Evolutionary conservation across 2,797 vertebrate genomes (phyloP), one percentile per base, ranked within the genome.

Genomic region (Gorsachius magnificus): DNA sequence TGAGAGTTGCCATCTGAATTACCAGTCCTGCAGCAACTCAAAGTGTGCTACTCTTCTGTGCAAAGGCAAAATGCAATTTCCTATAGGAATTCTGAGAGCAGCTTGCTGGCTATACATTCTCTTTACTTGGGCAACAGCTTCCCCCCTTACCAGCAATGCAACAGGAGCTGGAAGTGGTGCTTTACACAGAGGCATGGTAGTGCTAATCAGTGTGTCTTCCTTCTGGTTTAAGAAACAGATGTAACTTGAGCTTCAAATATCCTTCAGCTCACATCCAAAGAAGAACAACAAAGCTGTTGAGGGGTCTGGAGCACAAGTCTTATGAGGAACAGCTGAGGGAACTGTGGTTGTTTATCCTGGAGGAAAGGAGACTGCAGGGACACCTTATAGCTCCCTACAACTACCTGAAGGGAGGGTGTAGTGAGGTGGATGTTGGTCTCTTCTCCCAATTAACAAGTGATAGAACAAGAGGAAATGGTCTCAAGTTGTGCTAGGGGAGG

Each of bases 201-300:
- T 22, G 28, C 2, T 38, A 33, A 29, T 45, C 35, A 38, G 9
- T 19, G 7, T 36, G 6, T 33, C 33, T 92, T 56, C 18, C 21
- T 80, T 58, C 36, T 77, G 19, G 15, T 80, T 87, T 51, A 83
- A 77, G 20, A 7, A 83, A 56, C 6, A 92, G 17, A 16, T 25
- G 5, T 0, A 0, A 33, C 19, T 50, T 4, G 3, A 20, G 4
- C 20, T 89, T 85, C 58, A 70, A 69, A 48, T 29, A n/a, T 31
- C 19, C 6, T 75, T 80, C 38, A 29, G 5, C 16, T 60, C 11
- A 3, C 4, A 0, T 60, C 58, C 58, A 26, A 60, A 60, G 57
- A 60, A 36, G 35, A 60, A 16, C 35, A 26, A 26, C 3, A 8
- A 35, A n/a, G 21, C 24, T 36, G 35, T 24, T 60, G 58, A 60